Evolutionary conservation across 1,140 invertebrate genomes (phyloP).

Genomic region (Octopus sinensis): DNA sequence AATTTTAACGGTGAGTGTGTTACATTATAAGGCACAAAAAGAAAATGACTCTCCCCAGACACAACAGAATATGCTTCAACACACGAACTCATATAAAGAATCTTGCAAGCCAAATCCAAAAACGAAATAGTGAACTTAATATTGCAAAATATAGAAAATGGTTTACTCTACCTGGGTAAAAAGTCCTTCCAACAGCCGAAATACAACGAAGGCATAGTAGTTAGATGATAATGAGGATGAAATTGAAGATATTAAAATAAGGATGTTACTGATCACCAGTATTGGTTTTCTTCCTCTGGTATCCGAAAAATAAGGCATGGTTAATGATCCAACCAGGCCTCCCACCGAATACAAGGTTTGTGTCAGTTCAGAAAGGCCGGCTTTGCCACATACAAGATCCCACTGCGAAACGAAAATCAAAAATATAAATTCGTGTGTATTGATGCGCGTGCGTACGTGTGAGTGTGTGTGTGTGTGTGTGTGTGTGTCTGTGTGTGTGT

Average conservation of each 20-base stretch:
- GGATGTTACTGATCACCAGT: conserved; percentile 19
- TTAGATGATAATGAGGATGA: conserved; percentile 24
- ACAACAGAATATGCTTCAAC: too few species aligned
- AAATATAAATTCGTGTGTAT: too few species aligned
- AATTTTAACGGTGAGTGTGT: too few species aligned
- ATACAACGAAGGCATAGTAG: conserved; percentile 18
- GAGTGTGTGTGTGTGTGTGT: too few species aligned
- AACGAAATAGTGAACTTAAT: too few species aligned
- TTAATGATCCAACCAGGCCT: conserved; percentile 29
- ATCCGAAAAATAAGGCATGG: conserved; percentile 32
- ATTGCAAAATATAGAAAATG: too few species aligned
- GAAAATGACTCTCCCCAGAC: too few species aligned
- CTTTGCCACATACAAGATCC: conserved; percentile 42
- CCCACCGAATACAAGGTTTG: conserved; percentile 38
- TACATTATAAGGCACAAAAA: too few species aligned
- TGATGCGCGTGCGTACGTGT: too few species aligned
- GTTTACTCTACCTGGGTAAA: conserved; percentile 26
- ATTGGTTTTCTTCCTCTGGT: conserved; percentile 35
- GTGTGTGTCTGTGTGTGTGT: too few species aligned
- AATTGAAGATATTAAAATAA: conserved; percentile 14
- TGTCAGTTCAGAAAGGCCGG: conserved; percentile 30
- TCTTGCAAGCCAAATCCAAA: too few species aligned
- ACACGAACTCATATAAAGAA: too few species aligned
- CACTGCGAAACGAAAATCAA: conserved; percentile 29
- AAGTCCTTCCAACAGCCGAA: conserved; percentile 27